These are phyloP conservation scores for Temnothorax ravouxi DNA, from an alignment of 2,888 invertebrate genomes.

Conservation along the genomic window DNA sequence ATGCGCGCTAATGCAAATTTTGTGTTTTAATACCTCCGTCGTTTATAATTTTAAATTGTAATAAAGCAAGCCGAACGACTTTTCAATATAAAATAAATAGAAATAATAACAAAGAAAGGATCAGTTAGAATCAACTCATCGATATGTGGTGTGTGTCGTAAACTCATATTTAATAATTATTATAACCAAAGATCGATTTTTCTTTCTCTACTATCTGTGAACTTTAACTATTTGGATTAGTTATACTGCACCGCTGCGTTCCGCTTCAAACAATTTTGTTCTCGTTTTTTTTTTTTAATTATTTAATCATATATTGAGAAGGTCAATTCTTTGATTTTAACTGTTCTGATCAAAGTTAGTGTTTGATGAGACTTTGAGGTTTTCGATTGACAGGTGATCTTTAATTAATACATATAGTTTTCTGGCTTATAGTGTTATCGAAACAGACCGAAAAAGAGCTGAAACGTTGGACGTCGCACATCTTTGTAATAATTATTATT, in stretches of 20 bases:
- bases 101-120: conserved; percentile 1
- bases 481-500: conserved; percentile 8
- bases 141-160: background rate
- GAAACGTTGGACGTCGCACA: background rate
- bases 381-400: background rate
- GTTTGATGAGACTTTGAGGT: background rate
- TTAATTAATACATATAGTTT: conserved; percentile 13
- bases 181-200: background rate
- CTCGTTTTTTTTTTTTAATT: background rate
- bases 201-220: background rate
- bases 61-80: background rate
- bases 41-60: conserved; percentile 33
- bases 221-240: background rate
- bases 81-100: conserved; percentile 8
- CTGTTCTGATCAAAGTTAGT: background rate
- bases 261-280: background rate
- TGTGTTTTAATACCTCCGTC: conserved; percentile 41
- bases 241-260: background rate
- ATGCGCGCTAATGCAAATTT: conserved; percentile 6
- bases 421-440: background rate
- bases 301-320: background rate
- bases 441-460: background rate
- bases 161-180: conserved; percentile 1
- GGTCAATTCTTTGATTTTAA: background rate
- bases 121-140: background rate